Conservation (phyloP, 1,140 invertebrate genomes). For the Thaumetopoea pityocampa region DNA sequence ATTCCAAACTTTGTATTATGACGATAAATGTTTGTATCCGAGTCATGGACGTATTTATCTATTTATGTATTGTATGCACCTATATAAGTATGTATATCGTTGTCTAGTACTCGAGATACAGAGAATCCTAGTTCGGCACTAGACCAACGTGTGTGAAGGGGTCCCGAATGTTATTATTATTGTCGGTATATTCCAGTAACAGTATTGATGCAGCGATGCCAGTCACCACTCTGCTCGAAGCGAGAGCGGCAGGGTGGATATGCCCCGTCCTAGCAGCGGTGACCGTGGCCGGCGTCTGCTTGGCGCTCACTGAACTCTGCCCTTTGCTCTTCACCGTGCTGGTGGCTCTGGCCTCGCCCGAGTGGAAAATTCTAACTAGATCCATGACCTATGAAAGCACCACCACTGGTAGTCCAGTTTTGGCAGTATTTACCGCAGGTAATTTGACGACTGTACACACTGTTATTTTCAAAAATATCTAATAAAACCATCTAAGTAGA, state of each 20-base stretch:
- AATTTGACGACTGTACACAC: constrained; percentile 10
- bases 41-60: too few species aligned
- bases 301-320: constrained; percentile 79
- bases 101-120: too few species aligned
- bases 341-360: constrained; percentile 77
- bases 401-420: constrained; percentile 80
- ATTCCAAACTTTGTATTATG: too few species aligned
- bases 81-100: too few species aligned
- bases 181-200: constrained; percentile 33
- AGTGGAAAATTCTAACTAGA: constrained; percentile 80
- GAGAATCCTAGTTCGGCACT: too few species aligned
- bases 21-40: too few species aligned
- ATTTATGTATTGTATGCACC: too few species aligned
- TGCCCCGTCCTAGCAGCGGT: constrained; percentile 78
- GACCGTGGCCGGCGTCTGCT: constrained; percentile 77
- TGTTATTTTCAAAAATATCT: neutral
- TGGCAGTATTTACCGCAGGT: constrained; percentile 81
- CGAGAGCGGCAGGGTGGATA: constrained; percentile 78
- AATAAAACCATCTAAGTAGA: too few species aligned
- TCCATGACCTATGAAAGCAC: constrained; percentile 80
- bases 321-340: constrained; percentile 77
- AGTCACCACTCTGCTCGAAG: constrained; percentile 78
- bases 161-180: too few species aligned
- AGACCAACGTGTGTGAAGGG: too few species aligned
- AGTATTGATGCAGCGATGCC: constrained; percentile 77